These are phyloP conservation scores for Eupeodes latifasciatus DNA, from an alignment of 2,888 invertebrate genomes.

Conservation along the genomic window DNA sequence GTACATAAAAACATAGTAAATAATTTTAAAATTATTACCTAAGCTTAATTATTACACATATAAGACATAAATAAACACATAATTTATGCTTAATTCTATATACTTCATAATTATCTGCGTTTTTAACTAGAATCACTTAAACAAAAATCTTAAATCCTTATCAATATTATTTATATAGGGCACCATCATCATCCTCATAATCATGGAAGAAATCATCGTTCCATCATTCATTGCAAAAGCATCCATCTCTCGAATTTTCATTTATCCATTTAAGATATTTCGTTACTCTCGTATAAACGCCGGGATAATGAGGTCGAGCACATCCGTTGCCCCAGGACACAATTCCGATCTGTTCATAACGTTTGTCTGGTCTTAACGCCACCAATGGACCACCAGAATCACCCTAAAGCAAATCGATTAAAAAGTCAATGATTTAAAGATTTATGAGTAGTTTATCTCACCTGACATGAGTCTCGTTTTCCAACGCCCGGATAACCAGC, in stretches of 20 bases:
- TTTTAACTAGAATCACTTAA: conserved; percentile 74
- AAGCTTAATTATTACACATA: conserved; percentile 66
- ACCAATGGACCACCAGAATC: conserved; percentile 89
- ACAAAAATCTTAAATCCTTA: conserved; percentile 47
- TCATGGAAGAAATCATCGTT: neutral
- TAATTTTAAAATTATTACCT: conserved; percentile 56
- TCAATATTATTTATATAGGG: conserved; percentile 27
- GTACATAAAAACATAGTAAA: conserved; percentile 51
- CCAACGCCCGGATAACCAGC: conserved; percentile 91
- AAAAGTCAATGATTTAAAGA: conserved; percentile 23
- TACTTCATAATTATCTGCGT: conserved; percentile 39
- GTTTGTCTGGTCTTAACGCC: conserved; percentile 88
- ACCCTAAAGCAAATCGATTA: conserved; percentile 79
- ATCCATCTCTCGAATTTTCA: conserved; percentile 91
- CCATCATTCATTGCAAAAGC: conserved; percentile 89
- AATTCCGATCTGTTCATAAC: conserved; percentile 93
- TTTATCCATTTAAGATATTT: conserved; percentile 92
- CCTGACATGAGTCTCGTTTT: conserved; percentile 92
- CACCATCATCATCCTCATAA: conserved; percentile 11
- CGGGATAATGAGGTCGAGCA: conserved; percentile 92
- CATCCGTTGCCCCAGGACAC: conserved; percentile 97
- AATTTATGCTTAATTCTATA: conserved; percentile 61
- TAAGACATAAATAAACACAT: conserved; percentile 23
- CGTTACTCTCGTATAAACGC: conserved; percentile 93
- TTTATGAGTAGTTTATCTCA: conserved; percentile 80